Percentiles rank a stretch among this genome's conserved stretches.
phyloP scores from a whole-genome alignment of 2,888 invertebrate species.

The Torymus texanus region DNA sequence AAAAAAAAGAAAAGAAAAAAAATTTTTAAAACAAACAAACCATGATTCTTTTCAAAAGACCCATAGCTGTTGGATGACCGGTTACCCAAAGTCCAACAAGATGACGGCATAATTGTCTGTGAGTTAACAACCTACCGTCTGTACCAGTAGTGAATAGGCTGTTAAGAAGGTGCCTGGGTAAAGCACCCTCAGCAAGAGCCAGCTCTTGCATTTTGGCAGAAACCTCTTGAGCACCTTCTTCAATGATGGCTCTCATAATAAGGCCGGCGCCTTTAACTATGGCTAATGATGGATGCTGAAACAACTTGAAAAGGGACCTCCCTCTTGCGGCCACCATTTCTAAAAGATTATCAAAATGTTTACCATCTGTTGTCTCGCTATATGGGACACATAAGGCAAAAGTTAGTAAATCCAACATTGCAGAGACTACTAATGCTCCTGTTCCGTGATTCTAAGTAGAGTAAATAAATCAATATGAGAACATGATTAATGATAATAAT shows the following conservation, averaged over 20 bases:
- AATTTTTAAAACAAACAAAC: constrained; percentile 76
- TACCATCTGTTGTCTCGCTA: constrained; percentile 98
- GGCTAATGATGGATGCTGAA: constrained; percentile 97
- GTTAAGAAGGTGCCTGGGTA: constrained; percentile 93
- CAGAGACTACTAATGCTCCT: constrained; percentile 96
- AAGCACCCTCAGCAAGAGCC: constrained; percentile 96
- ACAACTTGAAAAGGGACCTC: constrained; percentile 92
- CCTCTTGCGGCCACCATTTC: constrained; percentile 96
- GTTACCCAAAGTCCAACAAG: constrained; percentile 97
- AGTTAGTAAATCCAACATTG: constrained; percentile 98
- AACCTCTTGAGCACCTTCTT: constrained; percentile 95
- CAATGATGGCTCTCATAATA: constrained; percentile 97
- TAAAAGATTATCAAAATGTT: constrained; percentile 93
- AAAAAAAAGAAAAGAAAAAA: constrained; percentile 9
- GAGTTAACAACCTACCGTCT: constrained; percentile 89
- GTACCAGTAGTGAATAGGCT: constrained; percentile 89
- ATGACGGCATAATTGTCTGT: constrained; percentile 94
- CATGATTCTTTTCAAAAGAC: constrained; percentile 89
- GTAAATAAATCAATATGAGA: background rate
- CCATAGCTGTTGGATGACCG: constrained; percentile 93
- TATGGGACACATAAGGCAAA: constrained; percentile 99
- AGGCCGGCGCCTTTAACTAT: constrained; percentile 99
- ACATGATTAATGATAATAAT: constrained; percentile 3
- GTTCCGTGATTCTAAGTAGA: constrained; percentile 87
- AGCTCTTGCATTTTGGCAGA: constrained; percentile 96